Base-by-base conservation (phyloP, 2,797 vertebrate genomes). In the Gymnothorax javanicus region DNA sequence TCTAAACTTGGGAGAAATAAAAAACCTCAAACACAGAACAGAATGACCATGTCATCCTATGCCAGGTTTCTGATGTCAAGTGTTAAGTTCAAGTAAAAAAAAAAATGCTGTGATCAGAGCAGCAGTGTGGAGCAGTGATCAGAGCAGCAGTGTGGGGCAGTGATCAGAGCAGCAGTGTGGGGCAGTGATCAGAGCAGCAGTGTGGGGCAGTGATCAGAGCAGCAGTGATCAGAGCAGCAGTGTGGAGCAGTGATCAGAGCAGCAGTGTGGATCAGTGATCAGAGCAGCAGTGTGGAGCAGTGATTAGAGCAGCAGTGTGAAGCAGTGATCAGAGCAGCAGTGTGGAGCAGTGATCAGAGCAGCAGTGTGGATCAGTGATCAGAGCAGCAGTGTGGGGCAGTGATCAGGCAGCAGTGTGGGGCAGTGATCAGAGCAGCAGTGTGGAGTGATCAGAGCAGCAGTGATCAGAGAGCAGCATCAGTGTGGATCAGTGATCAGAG, bases 1-100 rank as follows among this genome's bases (percentile, higher is more conserved):
- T 89, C 83, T 58, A 25, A 87, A 64, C 17, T 62, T 85, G 58
- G 73, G 84, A 20, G 69, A 54, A 43, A 89, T 79, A 87, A 89
- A 88, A 67, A 88, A 90, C 83, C 89, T 85, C 58, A 54, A 84
- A 67, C 50, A 82, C 84, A 25, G 57, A 83, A 84, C 82, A 86
- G 82, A 86, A 88, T 86, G 67, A 88, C 54, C n/a, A 87, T 75
- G 50, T 62, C 33, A 85, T 84, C 83, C 58, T 27, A 83, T 62
- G 75, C 86, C 79, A 60, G 23, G 27, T 84, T 84, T 60, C 69
- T 90, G 13, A 33, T 87, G 85, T 84, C 84, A 52, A 75, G 50
- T 89, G 86, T 89, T 84, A 59, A 85, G 81, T 85, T 84, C 56
- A 59, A 88, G 57, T 25, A 83, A 87, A 83, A 83, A n/a, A 7